Conservation (phyloP, 2,797 vertebrate genomes). For the Pyrocephalus nanus region DNA sequence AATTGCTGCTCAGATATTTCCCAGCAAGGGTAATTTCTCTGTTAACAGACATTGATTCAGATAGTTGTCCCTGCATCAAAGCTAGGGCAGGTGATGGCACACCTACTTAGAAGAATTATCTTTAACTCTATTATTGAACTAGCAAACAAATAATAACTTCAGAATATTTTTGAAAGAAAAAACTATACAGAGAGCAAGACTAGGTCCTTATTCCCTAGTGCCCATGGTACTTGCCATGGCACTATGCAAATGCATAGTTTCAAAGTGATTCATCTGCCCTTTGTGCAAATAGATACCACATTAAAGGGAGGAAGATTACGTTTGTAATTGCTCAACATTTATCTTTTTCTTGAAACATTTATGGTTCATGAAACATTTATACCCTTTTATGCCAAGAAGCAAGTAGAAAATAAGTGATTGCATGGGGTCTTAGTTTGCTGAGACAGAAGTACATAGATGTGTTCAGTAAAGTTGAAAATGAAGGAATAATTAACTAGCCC, state of each 20-base stretch:
- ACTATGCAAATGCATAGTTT: background rate
- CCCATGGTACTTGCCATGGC: background rate
- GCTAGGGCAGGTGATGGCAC: background rate
- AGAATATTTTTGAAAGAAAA: background rate
- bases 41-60: background rate
- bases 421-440: background rate
- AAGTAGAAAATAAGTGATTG: background rate
- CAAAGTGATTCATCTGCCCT: background rate
- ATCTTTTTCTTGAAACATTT: constrained; percentile 6
- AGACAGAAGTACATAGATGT: background rate
- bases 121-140: background rate
- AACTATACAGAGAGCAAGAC: background rate
- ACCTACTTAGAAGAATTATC: background rate
- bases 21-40: background rate
- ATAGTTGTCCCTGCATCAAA: background rate
- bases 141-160: background rate
- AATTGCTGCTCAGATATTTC: background rate
- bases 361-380: constrained; percentile 14
- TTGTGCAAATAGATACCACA: background rate
- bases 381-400: background rate
- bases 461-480: background rate
- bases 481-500: background rate
- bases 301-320: background rate
- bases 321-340: constrained; percentile 4
- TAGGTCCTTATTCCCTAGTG: background rate